A percentile compares a stretch with the other conserved stretches of the same genome.
These are phyloP conservation scores for Syrphus vitripennis DNA, from an alignment of 2,888 invertebrate genomes.

Conservation along the genomic window DNA sequence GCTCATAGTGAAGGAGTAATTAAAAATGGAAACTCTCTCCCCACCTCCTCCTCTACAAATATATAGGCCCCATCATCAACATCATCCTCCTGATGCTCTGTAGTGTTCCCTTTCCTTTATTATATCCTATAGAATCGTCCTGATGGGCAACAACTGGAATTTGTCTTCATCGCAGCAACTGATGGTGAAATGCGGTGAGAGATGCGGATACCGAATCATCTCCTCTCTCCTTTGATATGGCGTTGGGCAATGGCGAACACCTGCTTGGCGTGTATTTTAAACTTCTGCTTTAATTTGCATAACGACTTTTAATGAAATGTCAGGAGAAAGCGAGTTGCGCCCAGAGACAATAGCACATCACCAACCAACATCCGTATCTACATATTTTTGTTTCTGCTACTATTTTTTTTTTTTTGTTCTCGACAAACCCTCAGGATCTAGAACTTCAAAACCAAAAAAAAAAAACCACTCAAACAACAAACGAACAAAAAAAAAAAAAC, in stretches of 20 bases:
- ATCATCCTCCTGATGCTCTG: neutral
- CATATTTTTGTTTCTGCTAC: neutral
- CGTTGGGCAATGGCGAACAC: conserved; percentile 9
- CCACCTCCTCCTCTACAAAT: neutral
- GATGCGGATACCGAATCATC: conserved; percentile 20
- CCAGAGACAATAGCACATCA: neutral
- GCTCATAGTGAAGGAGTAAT: conserved; percentile 59
- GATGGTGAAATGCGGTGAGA: conserved; percentile 10
- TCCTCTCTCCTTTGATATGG: neutral
- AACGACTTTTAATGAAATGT: conserved; percentile 66
- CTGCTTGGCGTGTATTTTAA: conserved; percentile 35
- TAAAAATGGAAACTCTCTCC: conserved; percentile 65
- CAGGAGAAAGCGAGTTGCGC: conserved; percentile 21
- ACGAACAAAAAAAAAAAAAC: neutral
- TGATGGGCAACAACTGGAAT: conserved; percentile 28
- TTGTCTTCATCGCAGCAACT: conserved; percentile 47
- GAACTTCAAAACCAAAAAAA: neutral
- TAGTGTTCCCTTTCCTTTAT: conserved; percentile 34
- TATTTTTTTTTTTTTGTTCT: neutral
- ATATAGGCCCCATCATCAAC: neutral
- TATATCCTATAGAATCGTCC: neutral
- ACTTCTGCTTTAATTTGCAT: conserved; percentile 64
- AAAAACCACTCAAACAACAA: neutral
- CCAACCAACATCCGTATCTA: neutral
- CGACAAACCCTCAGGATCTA: neutral